Base-by-base conservation (phyloP, 2,888 invertebrate species). In the Tetropium fuscum region DNA sequence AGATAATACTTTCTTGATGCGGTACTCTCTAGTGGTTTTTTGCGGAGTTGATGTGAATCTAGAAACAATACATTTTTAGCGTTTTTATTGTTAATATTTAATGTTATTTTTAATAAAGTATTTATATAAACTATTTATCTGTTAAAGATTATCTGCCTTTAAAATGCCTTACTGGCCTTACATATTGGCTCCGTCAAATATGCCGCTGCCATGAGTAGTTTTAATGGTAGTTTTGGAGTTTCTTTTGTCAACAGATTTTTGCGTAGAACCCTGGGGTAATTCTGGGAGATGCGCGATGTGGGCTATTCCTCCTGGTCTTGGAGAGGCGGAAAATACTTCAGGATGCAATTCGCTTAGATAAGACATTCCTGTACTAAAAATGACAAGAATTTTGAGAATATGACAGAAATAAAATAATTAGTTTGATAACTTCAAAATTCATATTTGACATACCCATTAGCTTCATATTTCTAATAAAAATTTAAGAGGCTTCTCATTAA, bases 251-350 rank as follows among this genome's bases (percentile, higher is more conserved):
- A 18, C 6, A 0, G n/a, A n/a, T n/a, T n/a, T n/a, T n/a, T n/a
- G n/a, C n/a, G n/a, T n/a, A n/a, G n/a, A n/a, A n/a, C n/a, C n/a
- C n/a, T n/a, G n/a, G n/a, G n/a, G n/a, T n/a, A n/a, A 13, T 5
- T 51, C 51, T 1, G 36, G 38, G 2, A 11, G 27, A 5, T 10
- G 27, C 4, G 22, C 8, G 6, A 51, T 51, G 10, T 22, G 3
- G 1, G 51, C 51, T 27, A 51, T 7, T 0, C 51, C 51, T 6
- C 51, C 51, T 27, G 40, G 27, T 27, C 51, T 38, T 11, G 51
- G 51, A 6, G 7, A 6, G n/a, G 18, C 30, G 6, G 16, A 25
- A n/a, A 51, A 40, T 16, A 51, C 8, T 20, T 51, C 51, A 0
- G 51, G 51, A 8, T 51, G 51, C 6, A 40, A 27, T 2, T 38